Evolutionary conservation across 1,140 invertebrate genomes (phyloP).

Genomic region (Matsumurasca onukii): DNA sequence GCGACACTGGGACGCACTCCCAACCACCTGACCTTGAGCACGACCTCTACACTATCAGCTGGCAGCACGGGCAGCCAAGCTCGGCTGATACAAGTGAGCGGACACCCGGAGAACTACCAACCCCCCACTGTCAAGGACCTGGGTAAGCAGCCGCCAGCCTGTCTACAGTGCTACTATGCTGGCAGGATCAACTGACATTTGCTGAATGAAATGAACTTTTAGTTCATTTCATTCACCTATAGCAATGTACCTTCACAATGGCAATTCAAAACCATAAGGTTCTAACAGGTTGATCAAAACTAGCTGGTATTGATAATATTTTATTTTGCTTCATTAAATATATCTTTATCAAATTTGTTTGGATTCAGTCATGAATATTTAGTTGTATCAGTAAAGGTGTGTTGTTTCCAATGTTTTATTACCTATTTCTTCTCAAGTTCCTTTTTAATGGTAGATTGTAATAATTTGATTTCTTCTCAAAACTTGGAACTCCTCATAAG

Average conservation of each 20-base stretch:
- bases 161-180: slow-evolving; percentile 31
- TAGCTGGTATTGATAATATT: too few relatives aligned
- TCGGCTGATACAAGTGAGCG: slow-evolving; percentile 88
- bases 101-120: slow-evolving; percentile 87
- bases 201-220: slow-evolving; percentile 32
- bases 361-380: too few relatives aligned
- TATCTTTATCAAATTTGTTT: not conserved
- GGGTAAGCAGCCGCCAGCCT: slow-evolving; percentile 59
- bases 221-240: slow-evolving; percentile 31
- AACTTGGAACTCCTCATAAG: too few relatives aligned
- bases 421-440: too few relatives aligned
- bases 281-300: too few relatives aligned
- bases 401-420: too few relatives aligned
- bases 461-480: too few relatives aligned
- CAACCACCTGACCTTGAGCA: slow-evolving; percentile 89
- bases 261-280: too few relatives aligned
- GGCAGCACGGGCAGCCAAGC: slow-evolving; percentile 93
- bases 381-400: too few relatives aligned
- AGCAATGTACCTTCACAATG: too few relatives aligned
- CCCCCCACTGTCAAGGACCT: slow-evolving; percentile 80
- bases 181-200: slow-evolving; percentile 27
- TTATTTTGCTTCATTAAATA: not conserved
- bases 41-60: slow-evolving; percentile 89
- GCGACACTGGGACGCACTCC: slow-evolving; percentile 79
- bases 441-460: too few relatives aligned